phyloP scores from a whole-genome alignment of 2,888 invertebrate species.

The Diarsia rubi region DNA sequence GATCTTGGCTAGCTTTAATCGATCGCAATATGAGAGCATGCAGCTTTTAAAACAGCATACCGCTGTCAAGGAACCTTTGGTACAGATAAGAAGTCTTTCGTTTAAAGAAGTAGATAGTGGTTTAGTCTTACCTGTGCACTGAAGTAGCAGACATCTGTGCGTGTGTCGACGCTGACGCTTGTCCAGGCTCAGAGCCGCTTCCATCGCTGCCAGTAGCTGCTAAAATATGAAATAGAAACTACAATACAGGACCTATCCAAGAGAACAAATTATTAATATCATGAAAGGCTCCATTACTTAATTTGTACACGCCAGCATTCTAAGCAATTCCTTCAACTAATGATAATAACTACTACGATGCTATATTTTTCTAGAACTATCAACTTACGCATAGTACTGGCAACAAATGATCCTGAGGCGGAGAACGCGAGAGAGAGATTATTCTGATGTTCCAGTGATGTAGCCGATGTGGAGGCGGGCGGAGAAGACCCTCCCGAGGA shows the following conservation, averaged over 20 bases:
- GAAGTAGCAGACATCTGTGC: slow-evolving; percentile 79
- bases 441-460: slow-evolving; percentile 87
- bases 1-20: too few species aligned
- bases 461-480: slow-evolving; percentile 87
- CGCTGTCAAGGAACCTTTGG: neutral
- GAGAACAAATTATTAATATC: neutral
- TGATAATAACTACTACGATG: neutral
- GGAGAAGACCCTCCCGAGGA: slow-evolving; percentile 85
- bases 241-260: neutral
- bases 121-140: slow-evolving; percentile 77
- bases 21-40: neutral
- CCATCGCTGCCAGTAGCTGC: slow-evolving; percentile 72
- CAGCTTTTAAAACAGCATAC: neutral
- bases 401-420: slow-evolving; percentile 86
- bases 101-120: neutral
- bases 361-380: neutral
- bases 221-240: neutral
- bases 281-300: neutral
- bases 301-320: too few species aligned
- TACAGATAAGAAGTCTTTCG: too few species aligned
- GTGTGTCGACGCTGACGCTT: slow-evolving; percentile 79
- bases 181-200: slow-evolving; percentile 74
- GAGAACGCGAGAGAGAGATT: slow-evolving; percentile 87
- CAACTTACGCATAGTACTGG: slow-evolving; percentile 81
- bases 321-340: neutral